Base-by-base conservation (phyloP, 2,888 invertebrate species). In the Andrena fulva region DNA sequence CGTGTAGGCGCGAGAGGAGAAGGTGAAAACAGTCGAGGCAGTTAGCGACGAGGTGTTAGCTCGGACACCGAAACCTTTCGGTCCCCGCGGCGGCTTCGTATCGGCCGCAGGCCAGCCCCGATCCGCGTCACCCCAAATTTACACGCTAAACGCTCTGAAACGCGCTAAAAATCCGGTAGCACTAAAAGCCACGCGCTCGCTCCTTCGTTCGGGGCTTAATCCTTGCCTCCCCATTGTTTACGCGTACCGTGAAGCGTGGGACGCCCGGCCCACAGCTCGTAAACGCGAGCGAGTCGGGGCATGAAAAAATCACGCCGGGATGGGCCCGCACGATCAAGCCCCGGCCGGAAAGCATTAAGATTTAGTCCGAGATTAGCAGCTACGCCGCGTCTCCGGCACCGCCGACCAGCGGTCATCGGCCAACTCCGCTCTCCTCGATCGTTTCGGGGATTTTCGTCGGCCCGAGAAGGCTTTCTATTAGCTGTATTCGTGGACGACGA, bases 41-140 rank as follows among this genome's bases (percentile, higher is more conserved):
- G 87, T 91, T 91, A 91, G 91, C 91, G 85, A 86, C 86, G 83
- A 89, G 89, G 90, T 91, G 91, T 89, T 90, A 91, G 81, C 71
- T 90, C 67, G 24, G 52, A 56, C 56, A 64, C 60, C 67, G 74
- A 70, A 77, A 20, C 67, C 31, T 42, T 56, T 33, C 54, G 33
- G 42, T 29, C 27, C 50, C 29, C 75, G 76, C 71, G 59, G 60
- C 67, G 56, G 8, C 48, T 67, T 71, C 62, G 73, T 54, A 60
- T 76, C 69, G 66, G 7, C 24, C 74, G 31, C 54, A 64, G 54
- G 54, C 10, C 33, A 27, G 31, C 16, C 12, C 20, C 20, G 42
- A 42, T 42, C 42, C 42, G 42, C 8, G 6, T 8, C n/a, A 33
- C 68, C 33, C 80, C 75, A 81, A 83, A 86, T 85, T 85, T 86